These are phyloP conservation scores for Crocidura indochinensis DNA, from an alignment of 2,797 vertebrate species.

Conservation along the genomic window DNA sequence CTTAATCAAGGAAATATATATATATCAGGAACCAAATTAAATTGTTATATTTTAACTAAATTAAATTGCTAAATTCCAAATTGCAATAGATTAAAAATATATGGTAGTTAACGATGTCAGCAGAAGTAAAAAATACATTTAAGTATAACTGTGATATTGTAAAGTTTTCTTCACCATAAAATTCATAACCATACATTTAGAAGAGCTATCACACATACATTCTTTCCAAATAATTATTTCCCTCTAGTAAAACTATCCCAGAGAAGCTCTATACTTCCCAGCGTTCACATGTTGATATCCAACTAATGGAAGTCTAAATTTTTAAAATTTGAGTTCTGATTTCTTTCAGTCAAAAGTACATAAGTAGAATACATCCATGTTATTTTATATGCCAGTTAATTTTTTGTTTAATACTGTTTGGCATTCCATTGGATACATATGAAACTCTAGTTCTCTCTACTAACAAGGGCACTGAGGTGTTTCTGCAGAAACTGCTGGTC, in stretches of 20 bases:
- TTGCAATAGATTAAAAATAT: slow-evolving; percentile 50
- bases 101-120: not conserved
- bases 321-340: not conserved
- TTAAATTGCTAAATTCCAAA: not conserved
- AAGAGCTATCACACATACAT: not conserved
- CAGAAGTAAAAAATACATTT: not conserved
- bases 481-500: not conserved
- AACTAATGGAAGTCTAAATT: not conserved
- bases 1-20: slow-evolving; percentile 19
- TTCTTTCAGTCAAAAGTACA: slow-evolving; percentile 8
- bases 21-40: slow-evolving; percentile 7
- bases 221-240: not conserved
- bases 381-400: not conserved
- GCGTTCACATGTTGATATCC: not conserved
- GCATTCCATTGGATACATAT: not conserved
- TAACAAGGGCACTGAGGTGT: not conserved
- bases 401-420: not conserved
- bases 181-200: not conserved
- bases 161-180: not conserved
- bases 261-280: not conserved
- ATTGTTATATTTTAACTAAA: too few relatives aligned
- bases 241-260: not conserved
- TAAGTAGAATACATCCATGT: not conserved
- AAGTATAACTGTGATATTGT: not conserved
- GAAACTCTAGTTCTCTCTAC: not conserved